Evolutionary conservation across 2,113 vertebrate species (phyloP).

Genomic region (Plotosus lineatus): DNA sequence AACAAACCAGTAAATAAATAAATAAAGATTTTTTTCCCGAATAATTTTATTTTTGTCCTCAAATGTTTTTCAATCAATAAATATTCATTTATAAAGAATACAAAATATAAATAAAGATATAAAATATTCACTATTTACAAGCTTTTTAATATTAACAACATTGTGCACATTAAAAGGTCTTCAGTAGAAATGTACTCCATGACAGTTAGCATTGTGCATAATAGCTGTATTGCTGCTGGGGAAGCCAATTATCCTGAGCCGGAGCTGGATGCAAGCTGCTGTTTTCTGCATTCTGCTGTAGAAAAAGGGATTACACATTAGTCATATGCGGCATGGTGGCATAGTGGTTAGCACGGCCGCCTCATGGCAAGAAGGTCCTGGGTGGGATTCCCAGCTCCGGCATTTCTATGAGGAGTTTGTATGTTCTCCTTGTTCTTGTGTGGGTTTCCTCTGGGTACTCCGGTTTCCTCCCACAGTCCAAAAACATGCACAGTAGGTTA

Average conservation of each 20-base stretch:
- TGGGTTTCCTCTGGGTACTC: too few relatives aligned
- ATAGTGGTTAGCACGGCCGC: too few relatives aligned
- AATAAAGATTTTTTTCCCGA: background rate
- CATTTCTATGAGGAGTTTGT: too few relatives aligned
- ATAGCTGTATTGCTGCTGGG: slow-evolving; percentile 36
- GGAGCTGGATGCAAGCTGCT: slow-evolving; percentile 9
- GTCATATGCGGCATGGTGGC: too few relatives aligned
- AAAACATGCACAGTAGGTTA: too few relatives aligned
- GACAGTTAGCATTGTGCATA: slow-evolving; percentile 29
- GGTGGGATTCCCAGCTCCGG: too few relatives aligned
- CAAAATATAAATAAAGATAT: slow-evolving; percentile 50
- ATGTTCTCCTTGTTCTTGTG: too few relatives aligned
- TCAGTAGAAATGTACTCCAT: background rate
- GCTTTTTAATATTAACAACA: slow-evolving; percentile 11
- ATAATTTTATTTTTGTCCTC: slow-evolving; percentile 12
- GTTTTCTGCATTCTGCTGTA: slow-evolving; percentile 18
- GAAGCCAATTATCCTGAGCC: slow-evolving; percentile 34
- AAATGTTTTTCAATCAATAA: slow-evolving; percentile 28
- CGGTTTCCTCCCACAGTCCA: too few relatives aligned
- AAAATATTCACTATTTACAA: slow-evolving; percentile 41
- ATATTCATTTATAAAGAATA: slow-evolving; percentile 33
- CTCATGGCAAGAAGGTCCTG: too few relatives aligned
- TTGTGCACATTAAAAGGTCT: background rate
- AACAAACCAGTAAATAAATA: background rate
- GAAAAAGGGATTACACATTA: background rate